Evolutionary conservation across 2,888 invertebrate species (phyloP).

Genomic region (Automeris io): DNA sequence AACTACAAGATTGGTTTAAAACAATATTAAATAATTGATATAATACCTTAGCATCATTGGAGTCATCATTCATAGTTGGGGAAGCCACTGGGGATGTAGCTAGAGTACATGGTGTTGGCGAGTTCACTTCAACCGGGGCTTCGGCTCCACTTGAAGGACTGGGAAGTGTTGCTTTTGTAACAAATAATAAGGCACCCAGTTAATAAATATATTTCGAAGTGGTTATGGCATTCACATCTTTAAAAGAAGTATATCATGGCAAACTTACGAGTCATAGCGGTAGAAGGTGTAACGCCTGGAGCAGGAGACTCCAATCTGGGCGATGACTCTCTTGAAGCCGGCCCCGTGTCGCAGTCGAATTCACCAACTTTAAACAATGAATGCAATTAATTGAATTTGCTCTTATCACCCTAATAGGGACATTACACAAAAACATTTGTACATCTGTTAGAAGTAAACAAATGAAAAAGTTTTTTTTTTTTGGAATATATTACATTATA

Average conservation of each 20-base stretch:
- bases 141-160: constrained; percentile 62
- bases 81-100: constrained; percentile 50
- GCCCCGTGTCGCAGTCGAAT: constrained; percentile 79
- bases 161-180: constrained; percentile 45
- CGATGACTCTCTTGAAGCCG: constrained; percentile 83
- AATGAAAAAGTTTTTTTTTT: too few species aligned
- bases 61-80: constrained; percentile 55
- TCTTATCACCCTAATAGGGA: too few species aligned
- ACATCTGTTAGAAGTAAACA: too few species aligned
- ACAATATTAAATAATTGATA: too few species aligned
- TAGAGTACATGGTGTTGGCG: constrained; percentile 35
- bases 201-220: neutral
- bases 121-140: constrained; percentile 42
- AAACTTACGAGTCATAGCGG: constrained; percentile 58
- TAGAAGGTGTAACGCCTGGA: constrained; percentile 70
- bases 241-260: neutral
- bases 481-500: too few species aligned
- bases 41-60: constrained; percentile 62
- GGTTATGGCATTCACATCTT: too few species aligned
- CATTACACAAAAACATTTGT: too few species aligned
- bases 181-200: neutral
- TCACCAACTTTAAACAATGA: constrained; percentile 61
- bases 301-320: constrained; percentile 82
- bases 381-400: neutral
- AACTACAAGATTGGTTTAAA: too few species aligned